Evolutionary conservation across 2,113 vertebrate genomes (phyloP).

Genomic region (Vanacampus margaritifer): DNA sequence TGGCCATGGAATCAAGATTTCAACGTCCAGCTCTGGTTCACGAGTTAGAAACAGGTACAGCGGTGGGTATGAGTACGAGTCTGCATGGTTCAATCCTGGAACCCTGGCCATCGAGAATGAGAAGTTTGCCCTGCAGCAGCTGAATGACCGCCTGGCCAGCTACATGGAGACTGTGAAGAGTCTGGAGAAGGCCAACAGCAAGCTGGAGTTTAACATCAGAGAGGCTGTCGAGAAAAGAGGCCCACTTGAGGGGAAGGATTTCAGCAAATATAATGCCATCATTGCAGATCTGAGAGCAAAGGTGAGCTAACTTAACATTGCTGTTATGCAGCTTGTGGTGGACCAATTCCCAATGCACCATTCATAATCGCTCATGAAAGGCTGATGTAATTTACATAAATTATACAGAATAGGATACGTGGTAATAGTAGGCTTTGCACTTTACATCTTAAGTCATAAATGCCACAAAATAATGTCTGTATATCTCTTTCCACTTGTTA

Average conservation of each 20-base stretch:
- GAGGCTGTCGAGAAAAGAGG: conserved; percentile 66
- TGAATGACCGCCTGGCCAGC: conserved; percentile 72
- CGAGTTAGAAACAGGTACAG: conserved; percentile 32
- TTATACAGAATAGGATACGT: neutral
- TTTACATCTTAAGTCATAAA: neutral
- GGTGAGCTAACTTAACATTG: conserved; percentile 51
- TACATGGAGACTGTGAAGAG: conserved; percentile 72
- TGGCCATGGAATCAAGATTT: conserved; percentile 60
- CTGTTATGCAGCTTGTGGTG: neutral
- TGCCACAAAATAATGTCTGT: neutral
- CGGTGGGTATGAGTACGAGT: conserved; percentile 23
- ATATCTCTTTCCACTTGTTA: neutral
- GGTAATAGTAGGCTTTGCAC: neutral
- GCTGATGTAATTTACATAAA: neutral
- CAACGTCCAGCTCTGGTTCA: conserved; percentile 26
- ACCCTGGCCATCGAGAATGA: conserved; percentile 57
- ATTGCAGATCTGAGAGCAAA: conserved; percentile 64
- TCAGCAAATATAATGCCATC: conserved; percentile 52
- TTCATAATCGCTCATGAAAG: neutral
- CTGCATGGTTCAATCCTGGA: neutral
- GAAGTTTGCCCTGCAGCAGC: conserved; percentile 68
- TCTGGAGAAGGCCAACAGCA: conserved; percentile 70
- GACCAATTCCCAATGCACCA: neutral
- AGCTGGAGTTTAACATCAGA: conserved; percentile 69
- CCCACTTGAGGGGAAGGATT: conserved; percentile 57